Evolutionary conservation across 2,888 invertebrate genomes (phyloP).

Genomic region (Drosophila macrothrix): DNA sequence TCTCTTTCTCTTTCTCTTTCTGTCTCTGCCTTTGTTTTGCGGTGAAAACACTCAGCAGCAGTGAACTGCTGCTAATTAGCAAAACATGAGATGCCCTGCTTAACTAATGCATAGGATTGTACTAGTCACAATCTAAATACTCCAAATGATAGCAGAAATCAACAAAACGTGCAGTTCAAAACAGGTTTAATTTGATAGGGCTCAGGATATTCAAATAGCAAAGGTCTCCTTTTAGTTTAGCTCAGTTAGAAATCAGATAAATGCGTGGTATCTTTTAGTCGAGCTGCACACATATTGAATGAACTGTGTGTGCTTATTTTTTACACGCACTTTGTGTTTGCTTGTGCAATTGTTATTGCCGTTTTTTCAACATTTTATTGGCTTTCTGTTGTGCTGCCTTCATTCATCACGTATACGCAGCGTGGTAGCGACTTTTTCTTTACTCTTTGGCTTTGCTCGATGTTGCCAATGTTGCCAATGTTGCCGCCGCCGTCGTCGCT

Average conservation of each 20-base stretch:
- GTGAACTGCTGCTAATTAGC: slow-evolving; percentile 14
- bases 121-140: not conserved
- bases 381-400: slow-evolving; percentile 44
- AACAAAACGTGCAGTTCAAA: not conserved
- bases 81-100: not conserved
- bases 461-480: slow-evolving; percentile 29
- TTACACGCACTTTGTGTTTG: slow-evolving; percentile 40
- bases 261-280: not conserved
- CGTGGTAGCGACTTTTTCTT: slow-evolving; percentile 25
- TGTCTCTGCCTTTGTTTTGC: slow-evolving; percentile 1
- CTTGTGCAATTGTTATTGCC: slow-evolving; percentile 56
- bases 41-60: not conserved
- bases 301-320: slow-evolving; percentile 28
- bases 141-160: not conserved
- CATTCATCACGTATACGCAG: slow-evolving; percentile 70
- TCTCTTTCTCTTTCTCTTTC: not conserved
- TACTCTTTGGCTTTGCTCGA: slow-evolving; percentile 20
- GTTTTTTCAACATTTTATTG: slow-evolving; percentile 65
- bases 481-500: slow-evolving; percentile 34
- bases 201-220: not conserved
- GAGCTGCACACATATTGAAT: not conserved
- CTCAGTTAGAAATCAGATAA: too few relatives aligned
- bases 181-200: not conserved
- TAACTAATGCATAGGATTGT: not conserved
- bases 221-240: accelerated